These are phyloP conservation scores for Erebia aethiops DNA, from an alignment of 2,888 invertebrate species.

Conservation along the genomic window DNA sequence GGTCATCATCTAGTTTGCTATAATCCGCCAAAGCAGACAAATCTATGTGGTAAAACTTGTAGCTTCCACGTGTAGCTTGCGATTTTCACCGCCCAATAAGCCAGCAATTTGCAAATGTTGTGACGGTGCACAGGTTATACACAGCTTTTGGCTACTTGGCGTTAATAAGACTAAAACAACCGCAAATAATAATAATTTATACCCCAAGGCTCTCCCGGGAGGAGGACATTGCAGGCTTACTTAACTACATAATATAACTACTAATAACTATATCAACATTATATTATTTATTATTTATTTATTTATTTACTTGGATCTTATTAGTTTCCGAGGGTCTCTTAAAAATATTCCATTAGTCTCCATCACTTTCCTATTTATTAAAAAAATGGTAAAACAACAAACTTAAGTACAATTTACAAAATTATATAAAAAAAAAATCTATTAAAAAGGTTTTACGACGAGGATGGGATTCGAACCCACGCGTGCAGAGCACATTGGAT, in stretches of 20 bases:
- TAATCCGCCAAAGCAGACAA: too few species aligned
- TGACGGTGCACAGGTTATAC: not conserved
- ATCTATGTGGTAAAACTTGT: too few species aligned
- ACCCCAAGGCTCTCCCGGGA: not conserved
- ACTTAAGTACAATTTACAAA: not conserved
- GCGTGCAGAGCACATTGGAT: conserved; percentile 87
- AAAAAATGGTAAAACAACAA: not conserved
- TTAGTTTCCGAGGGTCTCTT: not conserved
- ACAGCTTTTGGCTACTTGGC: not conserved
- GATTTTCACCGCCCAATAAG: not conserved
- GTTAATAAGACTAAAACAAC: not conserved
- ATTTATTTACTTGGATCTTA: too few species aligned
- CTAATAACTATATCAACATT: not conserved
- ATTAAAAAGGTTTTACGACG: conserved; percentile 72
- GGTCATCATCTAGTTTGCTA: too few species aligned
- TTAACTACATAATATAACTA: not conserved
- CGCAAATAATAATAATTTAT: not conserved
- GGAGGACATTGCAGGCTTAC: not conserved
- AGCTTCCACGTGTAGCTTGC: too few species aligned
- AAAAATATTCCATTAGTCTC: not conserved
- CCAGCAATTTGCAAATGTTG: not conserved
- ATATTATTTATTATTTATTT: too few species aligned
- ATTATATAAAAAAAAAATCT: too few species aligned
- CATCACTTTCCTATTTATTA: not conserved
- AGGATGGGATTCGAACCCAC: conserved; percentile 93